Evolutionary conservation across 2,888 invertebrate species (phyloP).

Genomic region (Ischnus inquisitorius): DNA sequence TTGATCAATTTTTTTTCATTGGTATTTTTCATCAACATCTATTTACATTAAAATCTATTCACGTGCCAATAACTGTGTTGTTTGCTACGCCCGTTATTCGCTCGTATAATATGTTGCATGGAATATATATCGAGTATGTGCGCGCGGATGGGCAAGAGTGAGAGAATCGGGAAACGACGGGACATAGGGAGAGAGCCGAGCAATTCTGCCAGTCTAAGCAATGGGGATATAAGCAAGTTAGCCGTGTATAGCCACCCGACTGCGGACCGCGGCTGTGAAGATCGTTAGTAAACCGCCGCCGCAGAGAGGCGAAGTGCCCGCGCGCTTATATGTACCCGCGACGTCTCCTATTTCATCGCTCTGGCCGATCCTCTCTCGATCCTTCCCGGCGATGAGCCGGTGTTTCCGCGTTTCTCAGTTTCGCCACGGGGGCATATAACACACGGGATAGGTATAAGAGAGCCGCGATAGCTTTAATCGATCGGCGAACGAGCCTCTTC

Average conservation of each 20-base stretch:
- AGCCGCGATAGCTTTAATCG: constrained; percentile 52
- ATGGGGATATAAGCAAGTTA: constrained; percentile 51
- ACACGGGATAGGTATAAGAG: constrained; percentile 23
- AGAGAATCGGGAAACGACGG: constrained; percentile 51
- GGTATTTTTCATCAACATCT: too few species aligned
- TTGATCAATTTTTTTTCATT: too few species aligned
- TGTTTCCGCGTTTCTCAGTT: constrained; percentile 77
- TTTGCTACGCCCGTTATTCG: constrained; percentile 28
- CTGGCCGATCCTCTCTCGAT: constrained; percentile 62
- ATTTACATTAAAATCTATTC: not conserved
- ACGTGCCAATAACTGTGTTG: constrained; percentile 58
- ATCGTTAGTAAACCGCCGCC: constrained; percentile 65
- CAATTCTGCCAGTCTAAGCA: constrained; percentile 51
- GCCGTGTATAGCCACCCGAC: constrained; percentile 34
- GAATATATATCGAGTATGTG: constrained; percentile 43
- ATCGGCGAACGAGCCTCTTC: constrained; percentile 51
- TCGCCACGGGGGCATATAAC: constrained; percentile 61
- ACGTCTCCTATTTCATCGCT: constrained; percentile 76
- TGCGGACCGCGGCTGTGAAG: constrained; percentile 60
- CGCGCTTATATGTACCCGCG: constrained; percentile 70
- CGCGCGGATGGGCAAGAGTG: constrained; percentile 39
- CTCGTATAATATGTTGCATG: constrained; percentile 33
- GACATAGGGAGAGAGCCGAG: constrained; percentile 51
- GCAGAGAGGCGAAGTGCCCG: constrained; percentile 53
- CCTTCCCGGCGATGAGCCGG: constrained; percentile 58